A percentile compares a stretch with the other conserved stretches of the same genome.
These are phyloP conservation scores for Elmis aenea DNA, from an alignment of 2,888 invertebrate genomes.

Conservation along the genomic window DNA sequence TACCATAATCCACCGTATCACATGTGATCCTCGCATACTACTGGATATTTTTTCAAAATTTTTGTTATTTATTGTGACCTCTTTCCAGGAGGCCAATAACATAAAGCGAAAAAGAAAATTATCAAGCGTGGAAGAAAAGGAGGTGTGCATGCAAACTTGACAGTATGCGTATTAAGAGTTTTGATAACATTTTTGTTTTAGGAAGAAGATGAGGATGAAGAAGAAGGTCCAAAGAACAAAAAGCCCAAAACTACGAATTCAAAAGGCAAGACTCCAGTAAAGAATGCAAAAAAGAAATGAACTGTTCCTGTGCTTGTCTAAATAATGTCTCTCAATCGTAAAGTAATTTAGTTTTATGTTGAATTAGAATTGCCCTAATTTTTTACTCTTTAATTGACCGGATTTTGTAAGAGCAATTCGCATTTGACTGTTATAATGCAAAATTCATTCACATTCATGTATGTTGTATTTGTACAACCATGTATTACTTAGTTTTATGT, in stretches of 20 bases:
- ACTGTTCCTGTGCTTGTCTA: constrained; percentile 14
- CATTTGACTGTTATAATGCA: constrained; percentile 5
- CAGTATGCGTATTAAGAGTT: constrained; percentile 3
- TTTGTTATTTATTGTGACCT: too few species aligned
- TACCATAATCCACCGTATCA: too few species aligned
- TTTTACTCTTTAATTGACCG: constrained; percentile 3
- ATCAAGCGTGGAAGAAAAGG: constrained; percentile 28
- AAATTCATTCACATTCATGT: constrained; percentile 1
- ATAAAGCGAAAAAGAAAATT: constrained; percentile 38
- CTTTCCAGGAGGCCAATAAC: constrained; percentile 26
- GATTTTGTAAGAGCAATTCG: constrained; percentile 8
- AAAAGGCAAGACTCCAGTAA: constrained; percentile 63
- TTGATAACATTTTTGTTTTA: constrained; percentile 44
- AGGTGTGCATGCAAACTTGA: constrained; percentile 33
- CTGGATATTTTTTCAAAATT: too few species aligned
- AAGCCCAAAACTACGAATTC: constrained; percentile 71
- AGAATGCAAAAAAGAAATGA: constrained; percentile 36
- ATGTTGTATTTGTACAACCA: neutral
- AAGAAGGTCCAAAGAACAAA: constrained; percentile 68
- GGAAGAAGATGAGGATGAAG: constrained; percentile 67
- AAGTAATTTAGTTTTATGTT: constrained; percentile 26
- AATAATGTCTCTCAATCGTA: constrained; percentile 22
- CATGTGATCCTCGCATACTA: too few species aligned
- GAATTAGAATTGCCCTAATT: constrained; percentile 15
- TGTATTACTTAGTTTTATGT: constrained; percentile 14